A percentile compares a stretch with the other conserved stretches of the same genome.
Evolutionary conservation across 2,888 invertebrate genomes (phyloP).

Genomic region (Dendrolimus pini): DNA sequence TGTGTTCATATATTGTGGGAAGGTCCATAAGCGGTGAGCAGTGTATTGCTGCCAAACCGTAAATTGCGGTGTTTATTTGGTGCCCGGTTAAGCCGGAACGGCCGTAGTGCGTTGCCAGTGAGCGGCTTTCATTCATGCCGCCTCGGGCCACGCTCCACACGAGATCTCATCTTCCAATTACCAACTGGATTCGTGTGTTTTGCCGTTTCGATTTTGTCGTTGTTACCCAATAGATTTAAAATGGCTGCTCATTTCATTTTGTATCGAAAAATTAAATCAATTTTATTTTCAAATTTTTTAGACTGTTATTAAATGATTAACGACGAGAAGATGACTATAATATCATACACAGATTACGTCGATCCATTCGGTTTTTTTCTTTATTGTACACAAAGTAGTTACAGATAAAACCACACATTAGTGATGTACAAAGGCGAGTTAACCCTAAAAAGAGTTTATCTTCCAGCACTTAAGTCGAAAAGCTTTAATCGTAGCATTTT

Average conservation of each 20-base stretch:
- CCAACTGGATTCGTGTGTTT: constrained; percentile 52
- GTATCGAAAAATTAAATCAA: constrained; percentile 1
- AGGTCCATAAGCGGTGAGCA: constrained; percentile 16
- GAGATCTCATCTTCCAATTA: constrained; percentile 75
- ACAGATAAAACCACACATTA: too few species aligned
- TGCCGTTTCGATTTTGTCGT: constrained; percentile 60
- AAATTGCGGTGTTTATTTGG: constrained; percentile 28
- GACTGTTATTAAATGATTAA: too few species aligned
- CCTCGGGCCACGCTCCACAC: constrained; percentile 67
- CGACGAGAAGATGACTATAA: too few species aligned
- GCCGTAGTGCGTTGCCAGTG: constrained; percentile 56
- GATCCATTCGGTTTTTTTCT: too few species aligned
- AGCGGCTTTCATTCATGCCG: constrained; percentile 75
- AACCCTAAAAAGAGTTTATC: too few species aligned
- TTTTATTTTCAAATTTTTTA: neutral
- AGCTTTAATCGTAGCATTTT: too few species aligned
- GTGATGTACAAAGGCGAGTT: too few species aligned
- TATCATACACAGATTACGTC: too few species aligned
- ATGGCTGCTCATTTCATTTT: constrained; percentile 2
- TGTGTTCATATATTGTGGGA: neutral
- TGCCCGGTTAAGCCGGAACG: constrained; percentile 31
- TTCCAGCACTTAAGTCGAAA: too few species aligned
- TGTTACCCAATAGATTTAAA: constrained; percentile 39
- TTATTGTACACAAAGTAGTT: too few species aligned
- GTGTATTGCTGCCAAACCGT: constrained; percentile 24